Percentiles rank a stretch among this genome's conserved stretches.
These are phyloP conservation scores for Sporophila hypoxantha DNA, from an alignment of 2,113 vertebrate genomes.

Conservation along the genomic window DNA sequence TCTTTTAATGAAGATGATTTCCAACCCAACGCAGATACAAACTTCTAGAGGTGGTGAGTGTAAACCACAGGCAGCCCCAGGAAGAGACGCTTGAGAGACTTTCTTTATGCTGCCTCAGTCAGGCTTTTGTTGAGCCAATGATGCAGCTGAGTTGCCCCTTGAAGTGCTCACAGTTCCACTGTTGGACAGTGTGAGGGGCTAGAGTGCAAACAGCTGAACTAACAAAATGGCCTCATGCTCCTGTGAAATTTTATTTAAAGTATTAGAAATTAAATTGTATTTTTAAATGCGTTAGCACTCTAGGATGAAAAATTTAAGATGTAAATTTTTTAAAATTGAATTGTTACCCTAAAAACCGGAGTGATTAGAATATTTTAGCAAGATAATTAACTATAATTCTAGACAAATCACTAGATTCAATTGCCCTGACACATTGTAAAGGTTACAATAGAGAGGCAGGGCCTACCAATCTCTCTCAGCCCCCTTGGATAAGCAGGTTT, in stretches of 20 bases:
- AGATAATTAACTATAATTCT: neutral
- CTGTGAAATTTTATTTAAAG: neutral
- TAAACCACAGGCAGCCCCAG: neutral
- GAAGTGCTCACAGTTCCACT: neutral
- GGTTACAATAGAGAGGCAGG: neutral
- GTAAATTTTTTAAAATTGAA: neutral
- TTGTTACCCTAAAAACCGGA: neutral
- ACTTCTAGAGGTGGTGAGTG: neutral
- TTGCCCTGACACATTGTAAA: neutral
- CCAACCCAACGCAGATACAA: neutral
- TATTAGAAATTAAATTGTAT: neutral
- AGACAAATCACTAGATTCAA: neutral
- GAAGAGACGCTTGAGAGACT: neutral
- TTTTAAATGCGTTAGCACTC: neutral
- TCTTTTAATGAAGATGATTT: neutral
- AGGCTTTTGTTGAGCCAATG: neutral
- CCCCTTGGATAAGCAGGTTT: neutral
- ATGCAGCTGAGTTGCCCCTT: neutral
- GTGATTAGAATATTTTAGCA: neutral
- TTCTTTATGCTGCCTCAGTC: neutral
- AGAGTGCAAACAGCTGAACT: neutral
- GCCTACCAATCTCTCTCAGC: neutral
- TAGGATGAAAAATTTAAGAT: neutral
- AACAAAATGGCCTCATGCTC: neutral
- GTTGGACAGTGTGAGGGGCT: neutral